Base-by-base conservation (phyloP, 2,113 vertebrate species). In the Poicephalus gulielmi region DNA sequence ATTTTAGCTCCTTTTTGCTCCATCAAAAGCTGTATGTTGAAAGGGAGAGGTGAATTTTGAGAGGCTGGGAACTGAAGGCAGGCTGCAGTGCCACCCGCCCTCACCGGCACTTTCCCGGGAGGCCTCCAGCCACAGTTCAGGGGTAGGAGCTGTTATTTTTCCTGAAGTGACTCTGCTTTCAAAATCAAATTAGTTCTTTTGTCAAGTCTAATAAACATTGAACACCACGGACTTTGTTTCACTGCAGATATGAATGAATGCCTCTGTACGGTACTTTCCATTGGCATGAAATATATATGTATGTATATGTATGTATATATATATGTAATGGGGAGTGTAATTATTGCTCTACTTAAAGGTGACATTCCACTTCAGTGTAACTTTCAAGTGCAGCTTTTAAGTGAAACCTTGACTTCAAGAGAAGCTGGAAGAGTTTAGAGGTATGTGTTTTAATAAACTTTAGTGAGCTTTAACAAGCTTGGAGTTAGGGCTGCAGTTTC, bases 351-450 rank as follows among this genome's bases (percentile, higher is more conserved):
- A 7, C 76, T 78, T 82, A 77, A 95, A 93, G 68, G 71, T 88
- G 75, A 92, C 92, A 83, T 97, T 97, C 95, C 91, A 95, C 60
- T 95, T 94, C 82, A 78, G 2, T 57, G 66, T 83, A 78, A 87
- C 78, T 96, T 95, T 91, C 68, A 85, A 86, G 62, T 68, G 67
- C 94, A 91, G 80, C 83, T 96, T 94, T 92, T 83, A 91, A 76
- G 39, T 91, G 89, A 84, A 75, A 86, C 8, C 0, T 0, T 87
- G 62, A 96, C 93, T 96, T 92, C 83, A 85, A 95, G 16, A 43
- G 70, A 94, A 95, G 73, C 68, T 84, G 86, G 67, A 86, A 84
- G 22, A 43, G 41, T 82, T 96, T 76, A 80, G 62, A 86, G 25
- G 20, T 90, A 9, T 76, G 43, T 75, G 52, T 71, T 94, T 66